Conservation (phyloP, 2,113 vertebrate genomes). For the Megaptera novaeangliae region DNA sequence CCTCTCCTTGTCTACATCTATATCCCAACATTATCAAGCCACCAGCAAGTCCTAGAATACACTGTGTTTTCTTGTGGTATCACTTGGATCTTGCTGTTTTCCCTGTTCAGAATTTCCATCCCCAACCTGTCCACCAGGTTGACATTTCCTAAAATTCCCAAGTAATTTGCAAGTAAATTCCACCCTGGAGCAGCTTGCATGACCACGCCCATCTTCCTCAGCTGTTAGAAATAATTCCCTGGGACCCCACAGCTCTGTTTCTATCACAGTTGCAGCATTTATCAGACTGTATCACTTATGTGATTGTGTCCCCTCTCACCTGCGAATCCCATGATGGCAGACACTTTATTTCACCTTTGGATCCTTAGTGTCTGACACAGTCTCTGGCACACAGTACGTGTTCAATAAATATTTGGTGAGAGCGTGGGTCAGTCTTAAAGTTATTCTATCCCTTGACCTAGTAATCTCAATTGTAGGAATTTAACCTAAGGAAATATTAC, state of each 20-base stretch:
- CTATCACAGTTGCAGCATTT: neutral
- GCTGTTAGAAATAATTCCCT: neutral
- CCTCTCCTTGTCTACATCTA: neutral
- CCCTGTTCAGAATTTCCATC: neutral
- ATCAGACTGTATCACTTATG: neutral
- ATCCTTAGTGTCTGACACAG: neutral
- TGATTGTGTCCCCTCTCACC: neutral
- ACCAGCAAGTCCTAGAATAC: neutral
- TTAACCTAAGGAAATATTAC: constrained; percentile 11
- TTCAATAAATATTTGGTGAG: neutral
- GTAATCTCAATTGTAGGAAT: neutral
- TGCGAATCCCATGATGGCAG: neutral
- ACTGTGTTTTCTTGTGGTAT: neutral
- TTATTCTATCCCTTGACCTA: neutral
- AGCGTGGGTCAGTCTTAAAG: neutral
- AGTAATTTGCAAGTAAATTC: neutral
- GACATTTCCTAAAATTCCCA: neutral
- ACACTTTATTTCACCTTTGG: neutral
- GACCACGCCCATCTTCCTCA: neutral
- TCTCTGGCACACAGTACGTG: neutral
- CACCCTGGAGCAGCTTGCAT: neutral
- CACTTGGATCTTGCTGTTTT: neutral
- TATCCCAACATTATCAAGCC: neutral
- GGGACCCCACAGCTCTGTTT: neutral
- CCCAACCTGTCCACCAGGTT: neutral